Conservation (phyloP, 37 sponge, comb jelly and placozoan genomes). For the Mnemiopsis leidyi region DNA sequence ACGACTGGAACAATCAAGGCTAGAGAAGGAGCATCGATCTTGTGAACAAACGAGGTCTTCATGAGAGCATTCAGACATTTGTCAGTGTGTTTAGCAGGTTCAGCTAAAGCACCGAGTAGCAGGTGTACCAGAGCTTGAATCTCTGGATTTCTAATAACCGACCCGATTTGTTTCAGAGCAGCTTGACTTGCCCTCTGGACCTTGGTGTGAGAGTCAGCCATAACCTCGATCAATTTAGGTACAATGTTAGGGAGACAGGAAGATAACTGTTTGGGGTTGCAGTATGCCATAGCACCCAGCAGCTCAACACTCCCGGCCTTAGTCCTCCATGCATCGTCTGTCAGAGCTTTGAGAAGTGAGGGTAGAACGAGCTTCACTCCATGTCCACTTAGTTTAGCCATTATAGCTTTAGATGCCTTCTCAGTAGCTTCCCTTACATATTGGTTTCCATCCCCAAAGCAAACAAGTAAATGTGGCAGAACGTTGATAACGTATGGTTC, state of each 20-base stretch:
- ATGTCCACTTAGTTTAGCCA: slow-evolving; percentile 93
- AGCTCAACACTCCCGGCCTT: slow-evolving; percentile 95
- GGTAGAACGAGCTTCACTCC: slow-evolving; percentile 98
- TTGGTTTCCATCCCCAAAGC: slow-evolving; percentile 97
- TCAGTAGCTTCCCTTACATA: slow-evolving; percentile 94
- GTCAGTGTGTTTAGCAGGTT: slow-evolving; percentile 79
- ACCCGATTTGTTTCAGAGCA: slow-evolving; percentile 94
- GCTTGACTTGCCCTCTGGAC: slow-evolving; percentile 87
- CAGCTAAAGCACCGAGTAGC: slow-evolving; percentile 78
- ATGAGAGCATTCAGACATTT: slow-evolving; percentile 81
- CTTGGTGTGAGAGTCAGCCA: slow-evolving; percentile 95
- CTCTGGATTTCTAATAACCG: slow-evolving; percentile 99
- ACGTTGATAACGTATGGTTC: slow-evolving; percentile 97
- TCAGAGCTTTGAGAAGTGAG: slow-evolving; percentile 83
- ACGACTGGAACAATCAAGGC: slow-evolving; percentile 97
- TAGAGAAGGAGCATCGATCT: slow-evolving; percentile 94
- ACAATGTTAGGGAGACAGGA: slow-evolving; percentile 96
- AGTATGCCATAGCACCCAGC: slow-evolving; percentile 97
- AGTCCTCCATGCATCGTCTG: slow-evolving; percentile 98
- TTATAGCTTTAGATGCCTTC: slow-evolving; percentile 86
- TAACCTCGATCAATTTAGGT: slow-evolving; percentile 82
- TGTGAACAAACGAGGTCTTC: slow-evolving; percentile 93
- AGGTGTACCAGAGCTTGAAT: slow-evolving; percentile 88
- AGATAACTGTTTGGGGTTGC: slow-evolving; percentile 97
- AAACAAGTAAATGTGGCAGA: slow-evolving; percentile 86